Conservation (phyloP, 2,113 vertebrate genomes). For the Muntiacus muntjak region DNA sequence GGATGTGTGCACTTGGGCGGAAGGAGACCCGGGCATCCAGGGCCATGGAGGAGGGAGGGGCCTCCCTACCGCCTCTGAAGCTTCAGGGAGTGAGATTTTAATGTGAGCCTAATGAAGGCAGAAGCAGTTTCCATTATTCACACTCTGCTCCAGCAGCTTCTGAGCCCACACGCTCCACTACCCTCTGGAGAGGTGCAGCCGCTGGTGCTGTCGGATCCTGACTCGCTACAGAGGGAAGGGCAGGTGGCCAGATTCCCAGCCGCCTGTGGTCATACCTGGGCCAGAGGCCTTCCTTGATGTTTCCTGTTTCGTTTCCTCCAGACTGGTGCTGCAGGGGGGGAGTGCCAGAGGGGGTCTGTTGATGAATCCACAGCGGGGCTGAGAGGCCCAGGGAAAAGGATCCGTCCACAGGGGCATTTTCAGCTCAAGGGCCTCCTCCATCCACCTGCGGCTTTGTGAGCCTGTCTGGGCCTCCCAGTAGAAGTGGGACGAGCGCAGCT, state of each 20-base stretch:
- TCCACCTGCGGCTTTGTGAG: not conserved
- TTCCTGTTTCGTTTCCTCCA: not conserved
- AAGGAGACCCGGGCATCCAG: not conserved
- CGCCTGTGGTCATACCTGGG: not conserved
- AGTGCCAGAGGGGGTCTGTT: not conserved
- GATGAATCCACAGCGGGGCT: not conserved
- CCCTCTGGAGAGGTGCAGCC: not conserved
- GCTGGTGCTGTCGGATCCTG: not conserved
- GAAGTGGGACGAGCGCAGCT: not conserved
- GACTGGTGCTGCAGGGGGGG: not conserved
- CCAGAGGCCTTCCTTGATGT: accelerated
- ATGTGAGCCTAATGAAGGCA: constrained; percentile 55
- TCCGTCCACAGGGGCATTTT: not conserved
- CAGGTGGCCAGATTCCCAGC: not conserved
- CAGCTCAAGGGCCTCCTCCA: not conserved
- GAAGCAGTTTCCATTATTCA: constrained; percentile 48
- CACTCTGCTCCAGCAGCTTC: constrained; percentile 23
- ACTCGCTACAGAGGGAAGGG: not conserved
- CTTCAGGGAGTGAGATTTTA: constrained; percentile 29
- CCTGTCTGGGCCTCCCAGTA: not conserved
- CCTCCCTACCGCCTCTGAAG: not conserved
- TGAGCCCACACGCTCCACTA: constrained; percentile 5
- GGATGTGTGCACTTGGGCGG: not conserved
- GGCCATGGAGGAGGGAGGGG: not conserved
- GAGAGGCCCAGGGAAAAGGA: not conserved